Evolutionary conservation across 2,888 invertebrate species (phyloP), one percentile per base, ranked within the genome.

Genomic region (Rhaphigaster nebulosa): DNA sequence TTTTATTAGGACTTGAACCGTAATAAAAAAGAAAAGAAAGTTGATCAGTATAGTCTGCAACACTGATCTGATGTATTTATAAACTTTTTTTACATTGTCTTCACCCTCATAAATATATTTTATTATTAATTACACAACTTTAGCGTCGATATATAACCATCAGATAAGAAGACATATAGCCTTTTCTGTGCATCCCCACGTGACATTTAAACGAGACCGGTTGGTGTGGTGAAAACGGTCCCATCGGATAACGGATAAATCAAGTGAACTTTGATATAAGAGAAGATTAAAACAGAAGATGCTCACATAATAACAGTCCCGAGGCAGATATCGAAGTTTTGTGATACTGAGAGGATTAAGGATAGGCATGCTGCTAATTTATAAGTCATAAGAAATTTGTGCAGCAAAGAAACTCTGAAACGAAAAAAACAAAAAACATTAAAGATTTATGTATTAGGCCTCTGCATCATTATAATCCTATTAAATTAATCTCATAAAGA

Each of bases 201-300:
- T 76, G 70, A 76, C 70, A 76, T 76, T 76, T 76, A 76, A 76
- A 1, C 70, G 4, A 70, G 70, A 70, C 70, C 70, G 70, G 70
- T 70, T 70, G 34, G 34, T 34, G 15, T 3, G 65, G 65, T 34
- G 34, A 34, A 70, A 70, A 34, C 70, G 70, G 34, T 76, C 23
- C 70, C 23, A 76, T 76, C 38, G 34, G 70, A 23, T 20, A 29
- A 76, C 8, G 38, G 18, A 76, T 76, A 76, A 76, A 76, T 76
- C 34, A 76, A 38, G 70, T 76, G 70, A 76, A 38, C 34, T 76
- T 76, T 76, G 70, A 76, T 76, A 18, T 38, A 38, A 38, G 34
- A 18, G 20, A 38, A 76, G 70, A 76, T 76, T 70, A 70, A 38
- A 76, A 29, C 1, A 76, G 70, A 20, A 76, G 70, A 76, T 76